Base-by-base conservation (phyloP, 2,797 vertebrate species). In the Triplophysa bombifrons region DNA sequence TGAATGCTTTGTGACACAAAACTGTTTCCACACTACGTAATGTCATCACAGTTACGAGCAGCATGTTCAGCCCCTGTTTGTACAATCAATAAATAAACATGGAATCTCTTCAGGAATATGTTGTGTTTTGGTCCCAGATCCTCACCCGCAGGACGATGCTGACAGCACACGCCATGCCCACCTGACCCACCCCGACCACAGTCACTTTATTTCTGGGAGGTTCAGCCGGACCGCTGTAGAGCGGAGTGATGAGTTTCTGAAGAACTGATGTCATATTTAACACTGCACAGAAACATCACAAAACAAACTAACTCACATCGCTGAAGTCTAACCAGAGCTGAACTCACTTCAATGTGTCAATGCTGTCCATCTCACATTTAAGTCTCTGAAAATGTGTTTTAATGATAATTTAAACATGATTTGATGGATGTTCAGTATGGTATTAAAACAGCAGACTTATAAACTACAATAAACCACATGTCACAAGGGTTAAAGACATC, bases 201-300 rank as follows among this genome's bases (percentile, higher is more conserved):
- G 94, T 92, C 84, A 95, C 91, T 85, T 95, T 94, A 91, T 93
- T 99, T 88, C 90, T 95, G 1, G 98, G 95, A 3, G 80, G 38
- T 0, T 88, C 74, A 0, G 85, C 0, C 0, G 92, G 69, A 2
- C 66, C 88, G 2, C 86, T 82, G 0, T 90, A 85, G 30, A 96
- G 14, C 0, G 94, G 85, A 11, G 89, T 93, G 63, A 98, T 94
- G 78, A 99, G 93, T 84, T 97, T 96, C 73, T 98, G 93, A 83
- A 96, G 93, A 14, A 98, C 91, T 0, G 94, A 95, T 2, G 97
- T 94, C 97, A 99, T 98, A 84, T 80, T 88, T 4, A 20, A 63
- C 61, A 79, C 84, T 85, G 46, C 58, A 51, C 27, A 19, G 22
- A 61, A 27, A 81, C 41, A 63, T 61, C 3, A 22, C 46, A 48